Base-by-base conservation (phyloP, 2,888 invertebrate genomes). In the Plemyria rubiginata region DNA sequence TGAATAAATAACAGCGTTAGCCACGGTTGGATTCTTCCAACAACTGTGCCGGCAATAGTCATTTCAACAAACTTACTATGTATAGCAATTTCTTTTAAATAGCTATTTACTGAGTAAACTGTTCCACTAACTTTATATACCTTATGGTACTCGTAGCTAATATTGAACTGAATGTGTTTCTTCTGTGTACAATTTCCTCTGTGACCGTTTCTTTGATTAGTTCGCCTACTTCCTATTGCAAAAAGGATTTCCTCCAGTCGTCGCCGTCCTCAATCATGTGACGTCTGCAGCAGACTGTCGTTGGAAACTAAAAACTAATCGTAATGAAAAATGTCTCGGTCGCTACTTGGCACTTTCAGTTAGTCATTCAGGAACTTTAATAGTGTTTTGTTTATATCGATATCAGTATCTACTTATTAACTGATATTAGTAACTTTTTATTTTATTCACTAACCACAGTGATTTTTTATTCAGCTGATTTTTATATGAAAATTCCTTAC, bases 271-370 rank as follows among this genome's bases (percentile, higher is more conserved):
- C 65, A 54, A 67, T 70, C 63, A 67, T 63, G 54, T 51, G 55
- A 60, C 65, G 62, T 67, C 62, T 68, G 58, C 52, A 51, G 56
- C 63, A 68, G 65, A 67, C 68, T 65, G 41, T 48, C 29, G 52
- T 16, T 9, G 22, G 48, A 29, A 54, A 58, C 50, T 61, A 61
- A 72, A 78, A 75, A 68, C 77, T 76, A 76, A 75, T 79, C 72
- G 72, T 74, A 75, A 76, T 77, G 73, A 78, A 79, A 81, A 79
- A 79, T 79, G 75, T 76, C 73, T 66, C 54, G 62, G 22, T 22
- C 22, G 46, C 45, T 65, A 67, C 65, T 69, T 67, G 67, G 64
- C 68, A 61, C 57, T 58, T 52, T 40, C 46, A 46, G 38, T 49
- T 32, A 32, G 22, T 22, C 22, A n/a, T n/a, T 22, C 3, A 22